Evolutionary conservation across 2,797 vertebrate genomes (phyloP).

Genomic region (Dermochelys coriacea): DNA sequence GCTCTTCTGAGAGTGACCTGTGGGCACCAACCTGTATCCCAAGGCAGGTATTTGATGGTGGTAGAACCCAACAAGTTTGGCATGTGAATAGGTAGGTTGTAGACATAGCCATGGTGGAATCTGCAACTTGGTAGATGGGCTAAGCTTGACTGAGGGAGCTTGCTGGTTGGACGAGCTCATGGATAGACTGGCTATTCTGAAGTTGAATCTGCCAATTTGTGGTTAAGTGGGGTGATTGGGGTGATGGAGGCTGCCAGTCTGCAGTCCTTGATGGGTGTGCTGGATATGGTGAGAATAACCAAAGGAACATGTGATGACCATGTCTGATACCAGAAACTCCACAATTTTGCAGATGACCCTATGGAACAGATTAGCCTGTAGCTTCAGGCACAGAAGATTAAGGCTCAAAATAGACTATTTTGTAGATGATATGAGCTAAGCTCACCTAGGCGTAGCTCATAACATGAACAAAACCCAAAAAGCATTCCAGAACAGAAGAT

Average conservation of each 20-base stretch:
- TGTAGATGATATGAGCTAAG: neutral
- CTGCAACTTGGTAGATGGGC: neutral
- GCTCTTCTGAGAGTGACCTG: neutral
- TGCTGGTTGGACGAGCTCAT: neutral
- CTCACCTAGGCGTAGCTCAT: neutral
- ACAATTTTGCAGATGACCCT: too few species aligned
- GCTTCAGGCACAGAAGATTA: neutral
- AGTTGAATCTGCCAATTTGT: rapidly evolving
- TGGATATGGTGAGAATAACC: neutral
- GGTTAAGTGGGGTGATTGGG: neutral
- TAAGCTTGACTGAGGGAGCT: rapidly evolving
- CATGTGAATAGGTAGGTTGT: rapidly evolving
- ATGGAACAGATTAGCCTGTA: rapidly evolving
- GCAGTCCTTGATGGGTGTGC: rapidly evolving
- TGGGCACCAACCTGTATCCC: neutral
- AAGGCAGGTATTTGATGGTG: neutral
- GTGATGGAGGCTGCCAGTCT: neutral
- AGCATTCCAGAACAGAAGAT: neutral
- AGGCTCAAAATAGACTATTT: neutral
- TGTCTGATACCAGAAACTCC: neutral
- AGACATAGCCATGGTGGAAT: neutral
- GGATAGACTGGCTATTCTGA: neutral
- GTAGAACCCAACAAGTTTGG: rapidly evolving
- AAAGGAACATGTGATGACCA: neutral
- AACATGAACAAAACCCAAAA: rapidly evolving